Conservation (phyloP, 1,140 invertebrate species). For the Archivesica marissinica region DNA sequence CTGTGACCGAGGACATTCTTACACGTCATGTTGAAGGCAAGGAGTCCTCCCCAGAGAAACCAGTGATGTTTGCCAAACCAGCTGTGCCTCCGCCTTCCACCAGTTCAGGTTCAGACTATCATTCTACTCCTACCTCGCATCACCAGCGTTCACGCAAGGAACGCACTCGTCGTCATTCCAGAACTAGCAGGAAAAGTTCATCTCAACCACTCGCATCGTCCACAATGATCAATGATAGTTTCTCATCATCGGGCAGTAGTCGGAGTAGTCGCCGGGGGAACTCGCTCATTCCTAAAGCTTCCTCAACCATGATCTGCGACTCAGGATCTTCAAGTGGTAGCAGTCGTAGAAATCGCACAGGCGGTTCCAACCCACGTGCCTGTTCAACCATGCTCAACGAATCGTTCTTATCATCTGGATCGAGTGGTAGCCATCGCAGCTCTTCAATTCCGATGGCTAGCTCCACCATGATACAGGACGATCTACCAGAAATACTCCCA, state of each 20-base stretch:
- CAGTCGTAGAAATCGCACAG: slow-evolving; percentile 46
- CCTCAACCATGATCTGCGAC: slow-evolving; percentile 71
- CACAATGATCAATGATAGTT: slow-evolving; percentile 70
- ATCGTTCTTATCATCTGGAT: slow-evolving; percentile 62
- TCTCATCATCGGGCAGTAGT: slow-evolving; percentile 69
- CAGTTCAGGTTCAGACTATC: slow-evolving; percentile 55
- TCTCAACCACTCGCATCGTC: slow-evolving; percentile 68
- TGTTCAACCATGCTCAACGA: slow-evolving; percentile 62
- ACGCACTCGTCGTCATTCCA: slow-evolving; percentile 46
- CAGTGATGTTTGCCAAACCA: slow-evolving; percentile 17
- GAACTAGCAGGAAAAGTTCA: slow-evolving; percentile 55
- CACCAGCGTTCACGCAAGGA: slow-evolving; percentile 29
- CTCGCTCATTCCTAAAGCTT: slow-evolving; percentile 67
- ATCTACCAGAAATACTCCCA: slow-evolving; percentile 39
- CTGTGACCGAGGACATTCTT: slow-evolving; percentile 61
- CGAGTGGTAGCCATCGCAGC: slow-evolving; percentile 46
- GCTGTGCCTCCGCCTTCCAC: slow-evolving; percentile 13
- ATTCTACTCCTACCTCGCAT: slow-evolving; percentile 50
- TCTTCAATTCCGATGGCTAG: slow-evolving; percentile 67
- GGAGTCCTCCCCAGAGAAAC: slow-evolving; percentile 61
- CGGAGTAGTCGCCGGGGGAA: slow-evolving; percentile 64
- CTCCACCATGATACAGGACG: slow-evolving; percentile 70
- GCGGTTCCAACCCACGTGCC: slow-evolving; percentile 47
- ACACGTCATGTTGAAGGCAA: slow-evolving; percentile 71
- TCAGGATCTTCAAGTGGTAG: slow-evolving; percentile 64